Evolutionary conservation across 2,113 vertebrate species (phyloP).

Genomic region (Abramis brama): DNA sequence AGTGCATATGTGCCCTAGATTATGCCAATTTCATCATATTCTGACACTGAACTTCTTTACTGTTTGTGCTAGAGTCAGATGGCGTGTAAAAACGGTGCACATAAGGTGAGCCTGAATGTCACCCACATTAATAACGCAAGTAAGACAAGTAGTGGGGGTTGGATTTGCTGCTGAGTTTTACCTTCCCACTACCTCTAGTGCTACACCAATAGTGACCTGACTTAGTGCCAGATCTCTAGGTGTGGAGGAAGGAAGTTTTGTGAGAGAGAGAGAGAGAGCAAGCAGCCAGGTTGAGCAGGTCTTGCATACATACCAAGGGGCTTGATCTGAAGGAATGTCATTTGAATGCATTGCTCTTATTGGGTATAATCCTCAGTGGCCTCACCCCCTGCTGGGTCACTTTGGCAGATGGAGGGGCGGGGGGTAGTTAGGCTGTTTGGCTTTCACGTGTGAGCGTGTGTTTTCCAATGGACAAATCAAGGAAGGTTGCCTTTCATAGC

Average conservation of each 20-base stretch:
- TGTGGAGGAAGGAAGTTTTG: conserved; percentile 58
- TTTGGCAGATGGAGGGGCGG: conserved; percentile 71
- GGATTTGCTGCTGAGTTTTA: conserved; percentile 42
- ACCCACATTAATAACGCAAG: background rate
- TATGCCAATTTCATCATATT: conserved; percentile 15
- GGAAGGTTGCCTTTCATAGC: conserved; percentile 69
- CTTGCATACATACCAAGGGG: conserved; percentile 66
- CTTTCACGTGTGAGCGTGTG: conserved; percentile 56
- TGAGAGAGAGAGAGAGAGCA: conserved; percentile 19
- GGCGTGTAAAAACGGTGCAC: background rate
- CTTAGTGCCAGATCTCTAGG: conserved; percentile 61
- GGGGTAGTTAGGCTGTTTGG: conserved; percentile 43
- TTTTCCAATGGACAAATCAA: conserved; percentile 69
- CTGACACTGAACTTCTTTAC: background rate
- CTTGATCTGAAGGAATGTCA: conserved; percentile 71
- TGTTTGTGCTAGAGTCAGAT: background rate
- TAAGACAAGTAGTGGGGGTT: conserved; percentile 28
- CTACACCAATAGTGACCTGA: conserved; percentile 56
- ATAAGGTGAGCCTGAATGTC: background rate
- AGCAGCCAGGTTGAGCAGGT: conserved; percentile 74
- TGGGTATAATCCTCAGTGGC: conserved; percentile 61
- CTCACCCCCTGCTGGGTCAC: conserved; percentile 70
- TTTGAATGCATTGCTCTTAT: conserved; percentile 66
- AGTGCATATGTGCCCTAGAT: conserved; percentile 47
- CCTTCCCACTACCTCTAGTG: conserved; percentile 50